Evolutionary conservation across 2,888 invertebrate genomes (phyloP).

Genomic region (Scaptomyza reducta): DNA sequence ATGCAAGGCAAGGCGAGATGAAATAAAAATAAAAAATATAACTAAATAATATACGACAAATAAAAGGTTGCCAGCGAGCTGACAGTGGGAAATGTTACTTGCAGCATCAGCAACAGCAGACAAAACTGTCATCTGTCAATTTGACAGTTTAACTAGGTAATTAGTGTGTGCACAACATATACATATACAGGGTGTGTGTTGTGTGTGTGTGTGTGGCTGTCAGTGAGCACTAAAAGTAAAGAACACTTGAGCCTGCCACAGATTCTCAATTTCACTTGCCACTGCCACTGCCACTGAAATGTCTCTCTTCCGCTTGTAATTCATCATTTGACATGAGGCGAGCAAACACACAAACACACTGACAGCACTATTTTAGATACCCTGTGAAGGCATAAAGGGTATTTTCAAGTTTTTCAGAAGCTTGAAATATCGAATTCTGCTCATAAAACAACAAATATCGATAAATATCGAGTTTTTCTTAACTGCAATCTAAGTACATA

Average conservation of each 20-base stretch:
- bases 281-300: conserved; percentile 71
- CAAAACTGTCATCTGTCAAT: conserved; percentile 82
- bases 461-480: no score
- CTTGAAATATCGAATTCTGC: no score
- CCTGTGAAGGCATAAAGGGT: neutral
- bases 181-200: conserved; percentile 12
- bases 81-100: conserved; percentile 67
- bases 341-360: conserved; percentile 12
- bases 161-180: conserved; percentile 69
- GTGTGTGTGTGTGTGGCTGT: conserved; percentile 45
- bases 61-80: conserved; percentile 54
- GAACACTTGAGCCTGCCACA: conserved; percentile 72
- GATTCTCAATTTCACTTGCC: conserved; percentile 55
- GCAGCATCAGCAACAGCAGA: conserved; percentile 49
- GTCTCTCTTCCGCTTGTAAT: conserved; percentile 83
- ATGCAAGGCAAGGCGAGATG: conserved; percentile 31
- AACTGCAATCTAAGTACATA: no score
- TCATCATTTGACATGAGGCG: conserved; percentile 79
- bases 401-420: neutral
- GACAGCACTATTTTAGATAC: conserved; percentile 10
- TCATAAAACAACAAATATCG: no score
- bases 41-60: neutral
- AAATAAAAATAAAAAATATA: conserved; percentile 17
- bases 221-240: conserved; percentile 70
- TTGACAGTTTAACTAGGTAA: conserved; percentile 82